Conservation (phyloP, 2,888 invertebrate species). For the Plemyria rubiginata region DNA sequence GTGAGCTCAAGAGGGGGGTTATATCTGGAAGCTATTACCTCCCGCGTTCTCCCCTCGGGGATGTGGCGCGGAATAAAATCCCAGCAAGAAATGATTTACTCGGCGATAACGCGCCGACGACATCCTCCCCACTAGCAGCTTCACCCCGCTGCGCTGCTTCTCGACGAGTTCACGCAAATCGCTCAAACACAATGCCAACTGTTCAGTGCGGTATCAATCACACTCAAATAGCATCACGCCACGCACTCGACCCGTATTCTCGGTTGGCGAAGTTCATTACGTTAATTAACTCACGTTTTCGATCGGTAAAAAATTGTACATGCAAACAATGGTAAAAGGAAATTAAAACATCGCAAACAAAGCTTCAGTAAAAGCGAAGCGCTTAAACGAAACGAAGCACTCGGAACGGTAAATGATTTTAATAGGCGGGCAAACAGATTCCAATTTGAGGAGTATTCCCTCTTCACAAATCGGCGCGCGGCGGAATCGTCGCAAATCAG, state of each 20-base stretch:
- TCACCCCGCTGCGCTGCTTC: conserved; percentile 46
- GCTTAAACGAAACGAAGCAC: conserved; percentile 59
- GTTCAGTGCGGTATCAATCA: conserved; percentile 53
- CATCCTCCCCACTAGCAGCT: conserved; percentile 45
- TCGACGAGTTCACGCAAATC: conserved; percentile 67
- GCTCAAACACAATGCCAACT: conserved; percentile 61
- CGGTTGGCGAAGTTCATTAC: conserved; percentile 40
- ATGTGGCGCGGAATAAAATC: conserved; percentile 74
- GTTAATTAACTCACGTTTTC: conserved; percentile 42
- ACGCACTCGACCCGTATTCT: conserved; percentile 39
- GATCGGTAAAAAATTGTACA: conserved; percentile 40
- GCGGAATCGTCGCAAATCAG: conserved; percentile 81
- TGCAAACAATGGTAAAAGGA: conserved; percentile 46
- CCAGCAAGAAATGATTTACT: conserved; percentile 76
- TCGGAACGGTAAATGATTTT: conserved; percentile 78
- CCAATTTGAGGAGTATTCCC: conserved; percentile 80
- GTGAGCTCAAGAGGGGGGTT: conserved; percentile 59
- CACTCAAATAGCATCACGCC: conserved; percentile 48
- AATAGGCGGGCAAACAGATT: conserved; percentile 79
- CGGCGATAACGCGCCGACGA: conserved; percentile 64
- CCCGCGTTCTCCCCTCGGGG: conserved; percentile 56
- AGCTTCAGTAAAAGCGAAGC: conserved; percentile 58
- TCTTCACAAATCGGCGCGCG: conserved; percentile 82
- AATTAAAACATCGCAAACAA: conserved; percentile 52
- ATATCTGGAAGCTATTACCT: conserved; percentile 74